Evolutionary conservation across 2,888 invertebrate genomes (phyloP), one percentile per base, ranked within the genome.

Genomic region (Drosophila imparisetae): DNA sequence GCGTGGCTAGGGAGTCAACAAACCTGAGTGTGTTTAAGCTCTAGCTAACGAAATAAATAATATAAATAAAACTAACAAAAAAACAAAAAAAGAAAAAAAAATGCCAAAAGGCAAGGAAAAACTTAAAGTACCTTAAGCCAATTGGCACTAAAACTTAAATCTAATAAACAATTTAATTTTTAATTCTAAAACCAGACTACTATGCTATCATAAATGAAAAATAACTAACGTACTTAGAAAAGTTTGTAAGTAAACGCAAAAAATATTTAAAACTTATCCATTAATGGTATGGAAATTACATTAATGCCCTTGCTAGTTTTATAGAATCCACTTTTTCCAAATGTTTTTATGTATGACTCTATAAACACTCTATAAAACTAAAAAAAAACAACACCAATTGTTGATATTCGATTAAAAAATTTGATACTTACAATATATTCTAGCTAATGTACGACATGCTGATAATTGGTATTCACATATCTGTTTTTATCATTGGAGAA

Each of bases 111-210:
- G 71, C 69, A 79, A 72, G 71, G 65, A 86, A 85, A 77, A 89
- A 87, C 86, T 90, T 87, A 86, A 91, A 92, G 92, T 92, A 92
- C 92, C 92, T 91, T 92, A 92, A 92, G 92, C 92, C 92, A 92
- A 90, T 92, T 91, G 93, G 92, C 92, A 91, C 86, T 90, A 92
- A 92, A 91, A 82, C 83, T 82, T 76, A 89, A 83, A 81, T 86
- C 83, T 87, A 86, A 90, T 68, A 73, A 79, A 76, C 52, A 75
- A 74, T 70, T 72, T 70, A 77, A 80, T 60, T 72, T 80, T 80
- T 60, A 79, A 63, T 34, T 66, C 34, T 34, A 52, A 62, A 55
- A 45, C 21, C 61, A 48, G 54, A 74, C 66, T 72, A 82, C 67
- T 73, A 66, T 55, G 66, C 74, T 80, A 80, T 67, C 62, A 32